Base-by-base conservation (phyloP, 2,888 invertebrate species). In the Pristionchus japonicus region DNA sequence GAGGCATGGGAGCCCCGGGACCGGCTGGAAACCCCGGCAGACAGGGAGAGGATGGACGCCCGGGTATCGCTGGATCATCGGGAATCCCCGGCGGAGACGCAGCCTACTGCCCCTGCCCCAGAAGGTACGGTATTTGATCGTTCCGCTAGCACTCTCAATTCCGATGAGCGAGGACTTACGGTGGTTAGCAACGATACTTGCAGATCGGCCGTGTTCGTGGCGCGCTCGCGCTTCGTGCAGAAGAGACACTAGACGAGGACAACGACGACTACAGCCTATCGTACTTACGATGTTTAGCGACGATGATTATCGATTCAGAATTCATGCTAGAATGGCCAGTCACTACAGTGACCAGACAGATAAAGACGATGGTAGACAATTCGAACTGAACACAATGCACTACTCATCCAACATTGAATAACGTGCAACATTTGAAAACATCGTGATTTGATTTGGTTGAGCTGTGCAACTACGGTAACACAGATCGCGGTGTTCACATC, bases 81-180 rank as follows among this genome's bases (percentile, higher is more conserved):
- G 86, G 86, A 47, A 67, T 70, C 11, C 86, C 86, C 40, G 86
- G 86, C 15, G 70, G 70, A 37, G 86, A 86, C 20, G 67, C 86
- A 0, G 70, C 70, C 7, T 86, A 86, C 70, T 86, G 86, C 49
- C 86, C 86, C 47, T 86, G 86, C 70, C 86, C 86, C 20, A 92
- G 92, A 90, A 82, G 86, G 20, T 91, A 91, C 88, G 93, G 4
- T 40, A 43, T 47, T 77, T 27, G n/a, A 31, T 31, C 34, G 77
- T 77, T 43, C 74, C 74, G 23, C 20, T 40, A 0, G 27, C 47
- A 27, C 7, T 77, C n/a, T 77, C 27, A 0, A 13, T 77, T 77
- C 77, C 47, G 43, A 20, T 70, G 4, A n/a, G n/a, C n/a, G n/a
- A 13, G 4, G 37, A 23, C 89, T 88, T 64, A 23, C 70, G 34